Conservation (phyloP, 2,888 invertebrate species). For the Ennomos fuscantarius region DNA sequence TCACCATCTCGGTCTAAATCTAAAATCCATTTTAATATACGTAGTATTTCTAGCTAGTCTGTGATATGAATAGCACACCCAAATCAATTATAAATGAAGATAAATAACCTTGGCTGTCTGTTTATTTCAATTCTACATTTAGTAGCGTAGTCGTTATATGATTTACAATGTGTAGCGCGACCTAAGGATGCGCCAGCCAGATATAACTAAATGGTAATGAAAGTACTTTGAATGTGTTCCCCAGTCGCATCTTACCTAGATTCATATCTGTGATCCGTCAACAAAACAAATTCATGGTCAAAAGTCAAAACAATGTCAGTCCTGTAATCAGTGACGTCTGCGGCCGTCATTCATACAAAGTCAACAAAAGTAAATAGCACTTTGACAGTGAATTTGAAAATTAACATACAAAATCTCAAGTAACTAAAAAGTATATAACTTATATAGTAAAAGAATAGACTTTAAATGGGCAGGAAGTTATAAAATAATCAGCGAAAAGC, state of each 20-base stretch:
- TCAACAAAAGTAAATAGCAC: constrained; percentile 10
- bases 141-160: no score
- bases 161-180: no score
- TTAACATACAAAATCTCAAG: not conserved
- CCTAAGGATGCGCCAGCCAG: no score
- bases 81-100: no score
- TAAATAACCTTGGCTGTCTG: no score
- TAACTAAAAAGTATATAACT: not conserved
- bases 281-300: not conserved
- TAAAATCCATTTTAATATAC: no score
- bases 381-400: constrained; percentile 16
- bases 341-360: constrained; percentile 8
- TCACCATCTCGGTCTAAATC: no score
- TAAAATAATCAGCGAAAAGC: not conserved
- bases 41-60: no score
- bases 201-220: no score
- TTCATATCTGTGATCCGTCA: not conserved
- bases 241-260: not conserved
- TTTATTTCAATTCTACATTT: no score
- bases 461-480: constrained; percentile 5
- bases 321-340: not conserved
- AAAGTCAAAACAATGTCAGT: not conserved
- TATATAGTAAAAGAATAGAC: not conserved
- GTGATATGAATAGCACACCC: no score
- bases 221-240: no score